Evolutionary conservation across 2,113 vertebrate genomes (phyloP).

Genomic region (Phaethornis superciliosus): DNA sequence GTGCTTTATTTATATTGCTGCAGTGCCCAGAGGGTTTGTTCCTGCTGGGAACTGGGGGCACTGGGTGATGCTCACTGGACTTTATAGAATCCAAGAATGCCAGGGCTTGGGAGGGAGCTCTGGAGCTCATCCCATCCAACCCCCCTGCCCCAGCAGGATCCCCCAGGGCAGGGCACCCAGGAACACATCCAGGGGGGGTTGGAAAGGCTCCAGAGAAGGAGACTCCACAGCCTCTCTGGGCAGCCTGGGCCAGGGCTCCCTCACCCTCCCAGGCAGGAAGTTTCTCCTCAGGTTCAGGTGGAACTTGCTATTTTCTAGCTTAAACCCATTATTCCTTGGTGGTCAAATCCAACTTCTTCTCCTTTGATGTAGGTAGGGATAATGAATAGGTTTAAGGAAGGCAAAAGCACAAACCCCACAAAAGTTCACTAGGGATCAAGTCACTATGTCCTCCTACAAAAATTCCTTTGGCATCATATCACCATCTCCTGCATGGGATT

Average conservation of each 20-base stretch:
- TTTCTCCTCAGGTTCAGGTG: no score
- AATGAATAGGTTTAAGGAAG: neutral
- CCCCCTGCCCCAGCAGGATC: no score
- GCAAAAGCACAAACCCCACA: neutral
- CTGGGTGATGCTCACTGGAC: neutral
- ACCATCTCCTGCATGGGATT: fast-evolving
- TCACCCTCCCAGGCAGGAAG: no score
- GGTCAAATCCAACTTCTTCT: neutral
- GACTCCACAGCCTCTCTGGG: no score
- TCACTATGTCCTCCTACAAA: neutral
- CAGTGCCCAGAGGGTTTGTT: neutral
- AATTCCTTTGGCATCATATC: neutral
- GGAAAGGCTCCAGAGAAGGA: no score
- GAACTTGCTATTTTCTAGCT: no score
- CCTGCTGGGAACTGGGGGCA: neutral
- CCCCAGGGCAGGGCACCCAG: no score
- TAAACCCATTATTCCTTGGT: neutral
- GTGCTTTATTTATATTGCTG: fast-evolving
- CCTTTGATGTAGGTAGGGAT: neutral
- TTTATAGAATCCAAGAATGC: no score
- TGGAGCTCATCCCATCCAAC: no score
- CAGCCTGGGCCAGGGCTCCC: no score
- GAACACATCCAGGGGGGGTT: no score
- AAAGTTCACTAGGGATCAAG: neutral
- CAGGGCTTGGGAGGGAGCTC: no score